Evolutionary conservation across 2,113 vertebrate genomes (phyloP).

Genomic region (Campylomormyrus numenius): DNA sequence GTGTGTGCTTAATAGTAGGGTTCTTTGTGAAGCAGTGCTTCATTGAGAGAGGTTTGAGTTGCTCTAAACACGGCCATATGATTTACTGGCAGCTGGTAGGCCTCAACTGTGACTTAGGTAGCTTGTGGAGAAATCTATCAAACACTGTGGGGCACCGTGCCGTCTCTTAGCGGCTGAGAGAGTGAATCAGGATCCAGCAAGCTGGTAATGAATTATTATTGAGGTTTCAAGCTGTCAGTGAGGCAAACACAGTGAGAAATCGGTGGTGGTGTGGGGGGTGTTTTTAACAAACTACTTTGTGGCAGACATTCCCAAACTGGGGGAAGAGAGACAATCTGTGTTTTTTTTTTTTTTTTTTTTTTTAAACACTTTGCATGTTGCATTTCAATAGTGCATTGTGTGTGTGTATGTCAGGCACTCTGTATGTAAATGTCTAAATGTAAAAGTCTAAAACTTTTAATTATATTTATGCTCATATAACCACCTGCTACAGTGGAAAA

Average conservation of each 20-base stretch:
- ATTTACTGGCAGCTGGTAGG: background rate
- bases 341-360: background rate
- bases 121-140: constrained; percentile 12
- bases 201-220: background rate
- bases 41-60: background rate
- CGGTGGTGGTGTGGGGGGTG: background rate
- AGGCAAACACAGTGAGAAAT: background rate
- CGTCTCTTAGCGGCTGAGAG: background rate
- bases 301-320: background rate
- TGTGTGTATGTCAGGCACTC: background rate
- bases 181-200: background rate
- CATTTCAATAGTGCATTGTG: background rate
- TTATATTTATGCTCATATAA: background rate
- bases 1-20: background rate
- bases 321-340: background rate
- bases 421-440: background rate
- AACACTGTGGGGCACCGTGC: background rate
- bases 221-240: constrained; percentile 17
- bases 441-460: background rate
- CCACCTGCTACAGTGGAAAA: background rate
- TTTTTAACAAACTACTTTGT: background rate
- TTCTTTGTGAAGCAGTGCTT: background rate
- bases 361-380: background rate
- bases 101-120: constrained; percentile 1
- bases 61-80: background rate